Percentiles rank a stretch among this genome's conserved stretches.
Conservation (phyloP, 2,888 invertebrate species). For the Bugula neritina region DNA sequence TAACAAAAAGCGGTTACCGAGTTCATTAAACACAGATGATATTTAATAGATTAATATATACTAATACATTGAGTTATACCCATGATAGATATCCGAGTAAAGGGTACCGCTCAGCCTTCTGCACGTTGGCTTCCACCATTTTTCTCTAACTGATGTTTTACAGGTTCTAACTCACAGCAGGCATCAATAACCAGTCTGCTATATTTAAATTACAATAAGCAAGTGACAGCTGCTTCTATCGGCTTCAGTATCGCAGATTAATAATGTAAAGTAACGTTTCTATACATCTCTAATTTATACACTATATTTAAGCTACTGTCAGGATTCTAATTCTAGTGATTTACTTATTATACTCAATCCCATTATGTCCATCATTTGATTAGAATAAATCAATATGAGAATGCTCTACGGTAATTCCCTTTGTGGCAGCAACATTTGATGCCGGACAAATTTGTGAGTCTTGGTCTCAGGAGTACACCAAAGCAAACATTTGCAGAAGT, state of each 20-base stretch:
- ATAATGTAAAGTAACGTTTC: no score
- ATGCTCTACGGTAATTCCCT: neutral
- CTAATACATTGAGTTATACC: neutral
- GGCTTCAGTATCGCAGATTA: neutral
- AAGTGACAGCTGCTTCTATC: neutral
- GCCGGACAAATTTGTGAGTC: no score
- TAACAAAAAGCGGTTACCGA: neutral
- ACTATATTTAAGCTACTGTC: no score
- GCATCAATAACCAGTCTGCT: neutral
- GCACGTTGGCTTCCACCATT: slow-evolving; percentile 4
- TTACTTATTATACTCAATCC: slow-evolving; percentile 1
- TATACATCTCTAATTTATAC: no score
- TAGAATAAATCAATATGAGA: neutral
- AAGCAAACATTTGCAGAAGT: no score
- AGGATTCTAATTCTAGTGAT: neutral
- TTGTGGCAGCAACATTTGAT: no score
- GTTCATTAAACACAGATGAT: neutral
- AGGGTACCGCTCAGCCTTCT: slow-evolving; percentile 12
- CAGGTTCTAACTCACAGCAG: neutral
- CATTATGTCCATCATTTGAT: slow-evolving; percentile 8
- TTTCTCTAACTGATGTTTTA: neutral
- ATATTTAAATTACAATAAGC: neutral
- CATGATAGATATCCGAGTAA: slow-evolving; percentile 12
- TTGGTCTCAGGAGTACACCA: no score
- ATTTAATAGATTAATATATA: neutral